Evolutionary conservation across 2,888 invertebrate species (phyloP).

Genomic region (Ptychoptera albimana): DNA sequence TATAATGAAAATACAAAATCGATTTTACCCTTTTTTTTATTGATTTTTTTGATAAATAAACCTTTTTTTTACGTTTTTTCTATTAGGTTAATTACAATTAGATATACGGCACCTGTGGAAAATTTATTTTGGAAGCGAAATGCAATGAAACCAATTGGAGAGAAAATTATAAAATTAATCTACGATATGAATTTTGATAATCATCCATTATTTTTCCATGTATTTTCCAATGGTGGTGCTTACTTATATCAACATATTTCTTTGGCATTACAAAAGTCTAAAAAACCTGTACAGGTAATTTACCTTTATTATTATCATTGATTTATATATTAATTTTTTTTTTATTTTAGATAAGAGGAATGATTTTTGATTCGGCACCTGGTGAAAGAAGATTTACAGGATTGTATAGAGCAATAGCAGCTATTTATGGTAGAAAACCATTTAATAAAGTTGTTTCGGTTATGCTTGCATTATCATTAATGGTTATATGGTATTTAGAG

Average conservation of each 20-base stretch:
- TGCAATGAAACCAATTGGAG: constrained; percentile 43
- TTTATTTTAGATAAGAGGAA: constrained; percentile 36
- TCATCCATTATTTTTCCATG: constrained; percentile 56
- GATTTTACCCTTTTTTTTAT: neutral
- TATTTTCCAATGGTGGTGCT: constrained; percentile 63
- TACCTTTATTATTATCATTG: neutral
- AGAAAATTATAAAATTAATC: constrained; percentile 45
- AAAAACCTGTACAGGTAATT: constrained; percentile 32
- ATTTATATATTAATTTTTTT: constrained; percentile 1
- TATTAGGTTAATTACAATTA: constrained; percentile 49
- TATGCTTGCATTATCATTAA: constrained; percentile 37
- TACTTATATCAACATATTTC: constrained; percentile 53
- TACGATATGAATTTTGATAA: constrained; percentile 48
- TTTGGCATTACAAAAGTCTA: constrained; percentile 36
- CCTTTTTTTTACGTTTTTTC: constrained; percentile 5
- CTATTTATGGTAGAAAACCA: constrained; percentile 40
- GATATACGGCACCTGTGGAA: constrained; percentile 53
- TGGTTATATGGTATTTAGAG: constrained; percentile 43
- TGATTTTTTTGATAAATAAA: constrained; percentile 4
- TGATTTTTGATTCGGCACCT: constrained; percentile 57
- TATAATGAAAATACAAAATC: too few relatives aligned
- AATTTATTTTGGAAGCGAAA: constrained; percentile 45
- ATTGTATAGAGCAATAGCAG: constrained; percentile 41
- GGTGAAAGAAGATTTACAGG: constrained; percentile 42
- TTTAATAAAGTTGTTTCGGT: constrained; percentile 28